These are phyloP conservation scores for Pseudoatta argentina DNA, from an alignment of 1,140 invertebrate species.

Conservation along the genomic window DNA sequence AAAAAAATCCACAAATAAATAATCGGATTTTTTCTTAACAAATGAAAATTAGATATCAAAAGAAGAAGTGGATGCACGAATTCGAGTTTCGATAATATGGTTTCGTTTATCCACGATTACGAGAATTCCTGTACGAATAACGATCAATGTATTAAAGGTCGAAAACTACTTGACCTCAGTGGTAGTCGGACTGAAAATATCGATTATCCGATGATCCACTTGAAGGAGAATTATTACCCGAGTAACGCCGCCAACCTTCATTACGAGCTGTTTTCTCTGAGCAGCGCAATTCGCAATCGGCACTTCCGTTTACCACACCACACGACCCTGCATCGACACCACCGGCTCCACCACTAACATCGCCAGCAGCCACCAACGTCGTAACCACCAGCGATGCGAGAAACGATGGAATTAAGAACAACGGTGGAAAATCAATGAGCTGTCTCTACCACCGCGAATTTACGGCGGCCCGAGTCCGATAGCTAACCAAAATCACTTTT, in stretches of 20 bases:
- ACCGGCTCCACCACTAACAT: neutral
- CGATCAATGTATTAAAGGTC: constrained; percentile 64
- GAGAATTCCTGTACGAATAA: constrained; percentile 50
- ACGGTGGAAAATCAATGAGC: constrained; percentile 63
- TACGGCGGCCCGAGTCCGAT: constrained; percentile 42
- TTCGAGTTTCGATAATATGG: neutral
- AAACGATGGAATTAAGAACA: constrained; percentile 63
- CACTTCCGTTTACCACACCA: constrained; percentile 15
- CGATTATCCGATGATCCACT: constrained; percentile 73
- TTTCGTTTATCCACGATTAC: constrained; percentile 46
- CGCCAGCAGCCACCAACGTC: neutral
- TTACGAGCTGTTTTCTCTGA: constrained; percentile 63
- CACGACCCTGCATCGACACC: neutral
- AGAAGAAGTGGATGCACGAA: constrained; percentile 24
- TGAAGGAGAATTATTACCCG: constrained; percentile 50
- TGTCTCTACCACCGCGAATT: constrained; percentile 46
- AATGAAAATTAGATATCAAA: neutral
- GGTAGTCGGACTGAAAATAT: constrained; percentile 63
- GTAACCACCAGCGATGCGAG: constrained; percentile 20
- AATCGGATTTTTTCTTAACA: neutral
- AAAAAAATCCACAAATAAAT: constrained; percentile 8
- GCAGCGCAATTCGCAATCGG: constrained; percentile 42
- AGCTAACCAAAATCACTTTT: constrained; percentile 48
- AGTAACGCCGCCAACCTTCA: constrained; percentile 61
- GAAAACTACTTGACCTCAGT: constrained; percentile 52